Conservation (phyloP, 2,888 invertebrate species). For the Dexiosoma caninum region DNA sequence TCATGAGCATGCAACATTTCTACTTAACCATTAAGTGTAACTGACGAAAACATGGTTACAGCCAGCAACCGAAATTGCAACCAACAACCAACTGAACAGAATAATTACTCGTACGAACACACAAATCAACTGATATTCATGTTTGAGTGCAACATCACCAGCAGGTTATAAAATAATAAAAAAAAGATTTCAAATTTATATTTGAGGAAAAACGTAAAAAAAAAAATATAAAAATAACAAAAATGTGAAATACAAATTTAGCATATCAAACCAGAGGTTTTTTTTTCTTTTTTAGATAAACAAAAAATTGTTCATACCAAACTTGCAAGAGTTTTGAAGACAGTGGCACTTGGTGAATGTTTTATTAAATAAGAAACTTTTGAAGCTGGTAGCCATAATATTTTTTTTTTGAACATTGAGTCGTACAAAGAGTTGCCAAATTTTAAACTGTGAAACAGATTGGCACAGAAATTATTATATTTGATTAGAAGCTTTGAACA, state of each 20-base stretch:
- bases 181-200: constrained; percentile 8
- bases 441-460: not conserved
- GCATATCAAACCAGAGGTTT: constrained; percentile 57
- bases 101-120: not conserved
- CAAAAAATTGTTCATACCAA: constrained; percentile 39
- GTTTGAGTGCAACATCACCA: constrained; percentile 28
- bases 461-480: too few relatives aligned
- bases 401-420: constrained; percentile 17
- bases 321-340: constrained; percentile 39
- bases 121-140: not conserved
- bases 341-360: constrained; percentile 61
- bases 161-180: constrained; percentile 58
- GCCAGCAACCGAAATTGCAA: constrained; percentile 50
- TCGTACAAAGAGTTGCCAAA: constrained; percentile 17
- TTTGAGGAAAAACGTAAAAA: not conserved
- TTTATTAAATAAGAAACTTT: constrained; percentile 54
- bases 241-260: constrained; percentile 52
- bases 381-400: constrained; percentile 53
- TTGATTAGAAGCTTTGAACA: too few relatives aligned
- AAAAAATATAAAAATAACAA: not conserved
- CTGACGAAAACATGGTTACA: constrained; percentile 61
- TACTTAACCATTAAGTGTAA: constrained; percentile 62
- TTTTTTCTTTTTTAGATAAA: constrained; percentile 24
- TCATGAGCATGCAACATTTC: constrained; percentile 63
- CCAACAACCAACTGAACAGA: constrained; percentile 19